A percentile compares a stretch with the other conserved stretches of the same genome.
Evolutionary conservation across 2,797 vertebrate species (phyloP).

Genomic region (Siniperca obscura): DNA sequence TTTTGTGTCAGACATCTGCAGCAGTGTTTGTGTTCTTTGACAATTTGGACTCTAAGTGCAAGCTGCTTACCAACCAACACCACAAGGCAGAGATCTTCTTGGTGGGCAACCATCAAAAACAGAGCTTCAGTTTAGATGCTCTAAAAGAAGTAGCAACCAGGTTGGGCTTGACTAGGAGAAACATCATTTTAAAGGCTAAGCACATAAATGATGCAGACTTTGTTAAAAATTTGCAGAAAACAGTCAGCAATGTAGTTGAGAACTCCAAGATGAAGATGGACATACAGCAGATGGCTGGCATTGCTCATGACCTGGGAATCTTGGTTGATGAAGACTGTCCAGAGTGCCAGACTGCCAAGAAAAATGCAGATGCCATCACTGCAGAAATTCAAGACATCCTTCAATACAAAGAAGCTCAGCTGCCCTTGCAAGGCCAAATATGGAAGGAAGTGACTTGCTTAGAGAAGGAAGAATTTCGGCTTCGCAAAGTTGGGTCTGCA

Average conservation of each 20-base stretch:
- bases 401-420: constrained; percentile 71
- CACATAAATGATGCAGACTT: constrained; percentile 73
- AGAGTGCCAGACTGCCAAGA: constrained; percentile 79
- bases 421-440: constrained; percentile 83
- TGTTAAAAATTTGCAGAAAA: constrained; percentile 46
- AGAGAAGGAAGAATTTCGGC: constrained; percentile 84
- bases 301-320: constrained; percentile 80
- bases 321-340: constrained; percentile 81
- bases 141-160: constrained; percentile 37
- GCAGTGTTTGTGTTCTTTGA: constrained; percentile 88
- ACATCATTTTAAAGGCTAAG: constrained; percentile 68
- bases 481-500: constrained; percentile 59
- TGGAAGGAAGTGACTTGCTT: constrained; percentile 79
- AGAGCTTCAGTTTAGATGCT: accelerated
- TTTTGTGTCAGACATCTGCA: constrained; percentile 84
- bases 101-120: constrained; percentile 64
- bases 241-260: constrained; percentile 41
- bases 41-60: constrained; percentile 60
- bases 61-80: constrained; percentile 49
- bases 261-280: constrained; percentile 42
- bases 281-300: constrained; percentile 76
- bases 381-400: constrained; percentile 62
- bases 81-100: constrained; percentile 67
- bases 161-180: constrained; percentile 56
- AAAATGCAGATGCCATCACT: constrained; percentile 77